Evolutionary conservation across 2,113 vertebrate species (phyloP).

Genomic region (Mesoclemmys tuberculata): DNA sequence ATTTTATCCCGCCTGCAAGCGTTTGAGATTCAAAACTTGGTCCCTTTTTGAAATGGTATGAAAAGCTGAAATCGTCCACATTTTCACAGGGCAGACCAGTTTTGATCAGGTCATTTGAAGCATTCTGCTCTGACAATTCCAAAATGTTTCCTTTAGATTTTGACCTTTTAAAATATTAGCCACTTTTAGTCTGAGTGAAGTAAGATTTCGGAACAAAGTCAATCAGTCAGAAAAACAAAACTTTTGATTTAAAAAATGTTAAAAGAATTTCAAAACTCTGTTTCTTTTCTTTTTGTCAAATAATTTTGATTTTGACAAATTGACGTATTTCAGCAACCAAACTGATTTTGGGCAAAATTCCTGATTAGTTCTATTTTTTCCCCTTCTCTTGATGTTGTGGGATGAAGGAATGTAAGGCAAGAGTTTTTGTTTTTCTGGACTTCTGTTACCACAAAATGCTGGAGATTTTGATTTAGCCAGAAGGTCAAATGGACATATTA

Average conservation of each 20-base stretch:
- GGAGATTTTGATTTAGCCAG: neutral
- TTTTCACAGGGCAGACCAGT: neutral
- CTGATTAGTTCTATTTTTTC: neutral
- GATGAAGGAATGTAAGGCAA: neutral
- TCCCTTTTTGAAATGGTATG: neutral
- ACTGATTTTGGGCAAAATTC: neutral
- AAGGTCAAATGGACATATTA: neutral
- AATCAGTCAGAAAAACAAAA: neutral
- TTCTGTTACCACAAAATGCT: neutral
- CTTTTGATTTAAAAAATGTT: neutral
- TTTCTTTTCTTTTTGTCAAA: neutral
- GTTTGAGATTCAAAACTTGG: neutral
- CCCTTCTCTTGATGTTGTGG: neutral
- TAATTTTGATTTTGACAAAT: neutral
- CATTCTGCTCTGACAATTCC: neutral
- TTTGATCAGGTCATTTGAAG: neutral
- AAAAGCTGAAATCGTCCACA: neutral
- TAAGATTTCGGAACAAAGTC: neutral
- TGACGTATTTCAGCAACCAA: neutral
- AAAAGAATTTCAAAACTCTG: neutral
- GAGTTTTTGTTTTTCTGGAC: neutral
- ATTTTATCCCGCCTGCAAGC: neutral
- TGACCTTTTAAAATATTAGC: neutral
- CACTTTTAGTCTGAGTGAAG: neutral
- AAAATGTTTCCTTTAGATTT: neutral